Base-by-base conservation (phyloP, 2,888 invertebrate species). In the Macaria liturata region DNA sequence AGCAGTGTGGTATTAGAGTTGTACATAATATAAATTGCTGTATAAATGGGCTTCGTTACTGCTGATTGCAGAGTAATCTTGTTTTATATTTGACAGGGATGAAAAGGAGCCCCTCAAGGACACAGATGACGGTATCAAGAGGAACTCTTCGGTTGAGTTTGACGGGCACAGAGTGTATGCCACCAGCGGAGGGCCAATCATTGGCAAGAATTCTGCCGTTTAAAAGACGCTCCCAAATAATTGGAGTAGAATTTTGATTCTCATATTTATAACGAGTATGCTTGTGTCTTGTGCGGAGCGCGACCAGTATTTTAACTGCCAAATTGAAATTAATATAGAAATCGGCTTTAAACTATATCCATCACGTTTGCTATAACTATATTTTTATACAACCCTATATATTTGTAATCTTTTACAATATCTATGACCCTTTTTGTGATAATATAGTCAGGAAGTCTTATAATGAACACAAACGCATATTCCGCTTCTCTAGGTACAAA, bases 171-270 rank as follows among this genome's bases (percentile, higher is more conserved):
- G 95, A 71, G 96, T 96, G 40, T 95, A 96, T 76, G 95, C 97
- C 45, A 96, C 96, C 76, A 95, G 97, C 59, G 96, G 96, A 61
- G 96, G 96, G 59, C 96, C 95, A 71, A 95, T 97, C 72, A 96
- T 97, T 76, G 97, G 97, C 70, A 97, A 97, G 91, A 97, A 97
- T 83, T 97, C 97, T n/a, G 96, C 97, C 54, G 97, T 97, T 72
- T 96, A 93, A 86, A 69, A 46, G 52, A 34, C 9, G 54, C 32
- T 49, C 47, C 40, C 34, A 40, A 43, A 9, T 53, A 40, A 9
- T 43, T 54, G 43, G 30, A 45, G 43, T 52, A 55, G 49, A 56
- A 32, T 57, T 43, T 32, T 49, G 42, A 49, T 54, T 50, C 9
- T 47, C 8, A 42, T 37, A 56, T 53, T 42, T 42, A 40, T 49